A percentile compares a stretch with the other conserved stretches of the same genome.
These are phyloP conservation scores for Dissostichus mawsoni DNA, from an alignment of 2,113 vertebrate genomes.

Conservation along the genomic window DNA sequence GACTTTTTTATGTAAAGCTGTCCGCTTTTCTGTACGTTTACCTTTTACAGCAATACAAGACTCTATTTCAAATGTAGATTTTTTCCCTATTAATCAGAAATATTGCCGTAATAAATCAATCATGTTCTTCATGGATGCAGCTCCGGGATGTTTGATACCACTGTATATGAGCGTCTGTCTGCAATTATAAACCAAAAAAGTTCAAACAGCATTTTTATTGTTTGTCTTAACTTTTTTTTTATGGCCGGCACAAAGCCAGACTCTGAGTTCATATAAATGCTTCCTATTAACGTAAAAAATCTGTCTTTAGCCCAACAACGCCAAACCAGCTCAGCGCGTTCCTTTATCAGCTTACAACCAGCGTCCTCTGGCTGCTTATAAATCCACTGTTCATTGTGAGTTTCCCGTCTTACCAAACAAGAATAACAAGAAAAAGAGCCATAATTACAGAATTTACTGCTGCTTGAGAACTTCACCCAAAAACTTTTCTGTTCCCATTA, in stretches of 20 bases:
- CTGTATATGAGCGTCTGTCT: slow-evolving; percentile 56
- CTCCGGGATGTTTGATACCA: slow-evolving; percentile 67
- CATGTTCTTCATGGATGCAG: slow-evolving; percentile 42
- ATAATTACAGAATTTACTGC: slow-evolving; percentile 82
- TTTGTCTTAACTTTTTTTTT: slow-evolving; percentile 76
- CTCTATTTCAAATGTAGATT: slow-evolving; percentile 49
- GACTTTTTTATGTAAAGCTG: no score
- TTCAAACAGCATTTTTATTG: slow-evolving; percentile 71
- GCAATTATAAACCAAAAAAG: slow-evolving; percentile 64
- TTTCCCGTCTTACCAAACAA: slow-evolving; percentile 72
- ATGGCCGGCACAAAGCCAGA: slow-evolving; percentile 71
- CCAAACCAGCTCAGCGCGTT: slow-evolving; percentile 68
- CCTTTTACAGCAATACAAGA: slow-evolving; percentile 22
- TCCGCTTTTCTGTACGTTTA: no score
- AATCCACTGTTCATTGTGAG: slow-evolving; percentile 77
- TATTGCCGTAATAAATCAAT: slow-evolving; percentile 62
- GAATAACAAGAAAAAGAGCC: slow-evolving; percentile 75
- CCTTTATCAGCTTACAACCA: slow-evolving; percentile 82
- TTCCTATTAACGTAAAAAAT: slow-evolving; percentile 78
- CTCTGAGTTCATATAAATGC: slow-evolving; percentile 75
- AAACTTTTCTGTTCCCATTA: slow-evolving; percentile 81
- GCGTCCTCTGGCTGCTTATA: slow-evolving; percentile 75
- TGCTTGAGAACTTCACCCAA: slow-evolving; percentile 75
- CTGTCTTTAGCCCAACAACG: slow-evolving; percentile 66
- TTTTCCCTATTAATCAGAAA: slow-evolving; percentile 34